These are phyloP conservation scores for Vulpes ferrilata DNA, from an alignment of 2,113 vertebrate species.

Conservation along the genomic window DNA sequence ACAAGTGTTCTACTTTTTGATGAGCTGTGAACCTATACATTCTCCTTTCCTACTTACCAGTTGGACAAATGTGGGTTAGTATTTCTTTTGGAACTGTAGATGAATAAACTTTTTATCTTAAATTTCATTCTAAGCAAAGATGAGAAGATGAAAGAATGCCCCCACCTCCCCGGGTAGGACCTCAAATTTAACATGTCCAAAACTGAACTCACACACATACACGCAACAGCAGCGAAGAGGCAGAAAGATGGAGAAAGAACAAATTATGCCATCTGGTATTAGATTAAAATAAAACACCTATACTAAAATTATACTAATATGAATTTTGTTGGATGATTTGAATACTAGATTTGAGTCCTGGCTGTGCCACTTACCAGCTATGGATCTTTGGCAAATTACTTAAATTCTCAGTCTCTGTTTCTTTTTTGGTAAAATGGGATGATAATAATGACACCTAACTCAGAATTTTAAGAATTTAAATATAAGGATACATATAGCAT, in stretches of 20 bases:
- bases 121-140: conserved; percentile 59
- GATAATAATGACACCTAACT: not conserved
- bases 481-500: not conserved
- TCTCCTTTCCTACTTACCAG: conserved; percentile 45
- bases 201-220: not conserved
- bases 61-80: conserved; percentile 30
- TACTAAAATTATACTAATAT: conserved; percentile 21
- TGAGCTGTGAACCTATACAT: conserved; percentile 47
- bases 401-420: not conserved
- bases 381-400: not conserved
- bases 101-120: conserved; percentile 48
- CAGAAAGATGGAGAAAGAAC: not conserved
- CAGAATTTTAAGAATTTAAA: conserved; percentile 3
- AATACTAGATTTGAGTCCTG: not conserved
- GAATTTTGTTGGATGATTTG: conserved; percentile 34
- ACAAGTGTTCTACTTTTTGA: conserved; percentile 40
- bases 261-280: not conserved
- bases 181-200: conserved; percentile 20
- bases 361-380: not conserved
- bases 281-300: conserved; percentile 33
- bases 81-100: conserved; percentile 49
- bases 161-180: not conserved
- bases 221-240: not conserved
- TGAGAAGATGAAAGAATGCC: not conserved
- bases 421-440: not conserved